Base-by-base conservation (phyloP, 1,140 invertebrate genomes). In the Orchestia grillus region DNA sequence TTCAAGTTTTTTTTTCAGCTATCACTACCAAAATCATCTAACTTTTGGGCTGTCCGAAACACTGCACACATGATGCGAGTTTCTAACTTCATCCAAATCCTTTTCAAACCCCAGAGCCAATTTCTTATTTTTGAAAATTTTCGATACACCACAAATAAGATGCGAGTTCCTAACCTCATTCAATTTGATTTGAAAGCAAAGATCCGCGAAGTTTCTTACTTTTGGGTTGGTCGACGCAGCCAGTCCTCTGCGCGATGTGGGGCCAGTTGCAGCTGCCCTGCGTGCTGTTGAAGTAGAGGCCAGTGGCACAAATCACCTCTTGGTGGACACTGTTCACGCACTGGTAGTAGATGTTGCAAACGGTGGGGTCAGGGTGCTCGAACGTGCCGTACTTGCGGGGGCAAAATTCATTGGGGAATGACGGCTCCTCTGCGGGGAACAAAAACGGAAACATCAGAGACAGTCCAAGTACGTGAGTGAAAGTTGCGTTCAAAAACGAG, bases 341-440 rank as follows among this genome's bases (percentile, higher is more conserved):
- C 42, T 96, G 97, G 96, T 97, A 97, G 96, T 97, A 97, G 57
- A 96, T 95, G 95, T 97, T 96, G 94, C 97, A 97, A 0, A 97
- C 96, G 53, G 96, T 96, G 28, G 96, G 96, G 96, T 97, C 97
- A 23, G 97, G 96, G 96, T 97, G 97, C 8, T 96, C 96, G 96
- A 97, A 97, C 36, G 97, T 96, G 11, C 97, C 97, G 28, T 97
- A 96, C 4, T 95, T 88, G 15, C 96, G 96, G 16, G 91, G 92
- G 95, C 97, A 97, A 62, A 53, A 95, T 19, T 96, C 96, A 77
- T 95, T 96, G 11, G 96, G 91, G 87, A 96, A 92, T 0, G 53
- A 92, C 3, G 97, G 57, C 11, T 87, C 87, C 96, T 97, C 97
- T 97, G 97, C 41, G n/a, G 40, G 92, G 41, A 90, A 77, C 16